Conservation (phyloP, 2,888 invertebrate species). For the Proisotoma minuta region DNA sequence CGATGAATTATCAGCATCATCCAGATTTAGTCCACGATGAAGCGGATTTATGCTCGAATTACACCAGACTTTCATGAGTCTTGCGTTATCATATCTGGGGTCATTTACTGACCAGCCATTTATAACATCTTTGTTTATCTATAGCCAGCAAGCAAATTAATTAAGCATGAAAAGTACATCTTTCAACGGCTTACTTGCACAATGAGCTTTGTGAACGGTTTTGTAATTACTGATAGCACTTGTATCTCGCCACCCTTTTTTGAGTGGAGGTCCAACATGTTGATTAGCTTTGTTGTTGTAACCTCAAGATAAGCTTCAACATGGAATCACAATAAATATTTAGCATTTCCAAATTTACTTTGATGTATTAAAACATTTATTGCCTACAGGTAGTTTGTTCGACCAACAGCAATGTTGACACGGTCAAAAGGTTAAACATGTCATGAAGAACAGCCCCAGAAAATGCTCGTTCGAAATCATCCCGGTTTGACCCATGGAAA, state of each 20-base stretch:
- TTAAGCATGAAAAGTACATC: neutral
- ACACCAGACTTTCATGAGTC: conserved; percentile 50
- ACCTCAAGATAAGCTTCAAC: conserved; percentile 50
- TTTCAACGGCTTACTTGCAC: conserved; percentile 49
- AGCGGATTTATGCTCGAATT: conserved; percentile 26
- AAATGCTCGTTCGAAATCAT: conserved; percentile 56
- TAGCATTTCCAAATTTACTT: neutral
- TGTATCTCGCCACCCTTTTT: conserved; percentile 49
- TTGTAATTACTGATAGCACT: conserved; percentile 52
- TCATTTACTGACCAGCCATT: conserved; percentile 51
- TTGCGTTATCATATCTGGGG: conserved; percentile 48
- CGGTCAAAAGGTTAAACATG: conserved; percentile 57
- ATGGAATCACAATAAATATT: too few relatives aligned
- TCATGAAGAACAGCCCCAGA: conserved; percentile 58
- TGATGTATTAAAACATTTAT: neutral
- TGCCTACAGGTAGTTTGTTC: conserved; percentile 51
- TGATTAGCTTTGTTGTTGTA: conserved; percentile 50
- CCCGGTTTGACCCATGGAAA: conserved; percentile 51
- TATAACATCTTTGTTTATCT: conserved; percentile 53
- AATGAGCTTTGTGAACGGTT: conserved; percentile 52
- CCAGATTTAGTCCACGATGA: conserved; percentile 12
- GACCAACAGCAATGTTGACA: conserved; percentile 54
- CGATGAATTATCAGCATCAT: neutral
- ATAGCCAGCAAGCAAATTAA: conserved; percentile 19
- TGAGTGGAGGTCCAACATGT: conserved; percentile 47